phyloP scores from a whole-genome alignment of 2,888 invertebrate species.

The Zootermopsis nevadensis region DNA sequence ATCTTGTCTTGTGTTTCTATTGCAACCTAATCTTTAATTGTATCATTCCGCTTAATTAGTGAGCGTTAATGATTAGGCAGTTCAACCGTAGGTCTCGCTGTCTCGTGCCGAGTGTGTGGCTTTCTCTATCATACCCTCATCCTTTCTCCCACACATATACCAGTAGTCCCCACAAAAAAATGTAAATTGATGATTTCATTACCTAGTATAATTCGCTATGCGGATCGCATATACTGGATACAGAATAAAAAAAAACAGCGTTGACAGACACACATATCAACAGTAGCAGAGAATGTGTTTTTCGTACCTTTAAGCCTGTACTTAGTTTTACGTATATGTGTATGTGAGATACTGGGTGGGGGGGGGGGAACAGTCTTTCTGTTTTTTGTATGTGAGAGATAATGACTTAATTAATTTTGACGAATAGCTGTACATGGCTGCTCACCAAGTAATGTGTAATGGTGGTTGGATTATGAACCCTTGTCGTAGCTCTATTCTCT shows the following conservation, averaged over 20 bases:
- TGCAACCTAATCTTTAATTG: too few relatives aligned
- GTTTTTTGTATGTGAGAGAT: constrained; percentile 33
- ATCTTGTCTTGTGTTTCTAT: too few relatives aligned
- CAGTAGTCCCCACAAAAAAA: constrained; percentile 48
- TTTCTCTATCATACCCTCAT: constrained; percentile 39
- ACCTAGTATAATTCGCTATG: constrained; percentile 45
- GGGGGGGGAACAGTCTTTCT: constrained; percentile 25
- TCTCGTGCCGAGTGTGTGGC: not conserved
- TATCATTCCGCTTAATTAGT: too few relatives aligned
- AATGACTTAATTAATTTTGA: constrained; percentile 44
- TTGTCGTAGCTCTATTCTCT: constrained; percentile 41
- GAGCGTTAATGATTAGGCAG: constrained; percentile 29
- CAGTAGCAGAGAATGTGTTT: constrained; percentile 38
- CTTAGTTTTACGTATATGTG: constrained; percentile 41
- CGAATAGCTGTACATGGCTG: constrained; percentile 41
- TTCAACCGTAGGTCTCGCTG: not conserved
- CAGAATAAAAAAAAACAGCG: constrained; percentile 41
- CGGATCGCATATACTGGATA: constrained; percentile 41
- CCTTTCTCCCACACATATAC: constrained; percentile 31
- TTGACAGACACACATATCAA: constrained; percentile 38
- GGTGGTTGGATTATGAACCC: constrained; percentile 42
- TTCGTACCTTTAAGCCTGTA: constrained; percentile 43
- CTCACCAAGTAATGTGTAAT: constrained; percentile 44
- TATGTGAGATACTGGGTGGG: constrained; percentile 35
- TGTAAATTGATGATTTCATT: constrained; percentile 53